Percentiles rank a stretch among this genome's conserved stretches.
Evolutionary conservation across 2,888 invertebrate species (phyloP).

Genomic region (Sinohyriopsis cumingii): DNA sequence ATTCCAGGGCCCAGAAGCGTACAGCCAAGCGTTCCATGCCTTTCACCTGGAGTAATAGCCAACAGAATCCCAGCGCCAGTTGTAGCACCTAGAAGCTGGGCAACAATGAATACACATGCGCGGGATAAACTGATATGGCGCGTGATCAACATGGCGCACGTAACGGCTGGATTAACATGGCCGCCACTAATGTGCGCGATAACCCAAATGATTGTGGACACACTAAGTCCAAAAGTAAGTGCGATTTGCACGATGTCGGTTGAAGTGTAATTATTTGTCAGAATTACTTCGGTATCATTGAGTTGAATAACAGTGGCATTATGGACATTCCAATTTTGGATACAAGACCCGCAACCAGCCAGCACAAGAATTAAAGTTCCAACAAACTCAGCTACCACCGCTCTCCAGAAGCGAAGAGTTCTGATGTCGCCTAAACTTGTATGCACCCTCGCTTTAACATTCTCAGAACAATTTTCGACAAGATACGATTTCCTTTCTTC

Average conservation of each 20-base stretch:
- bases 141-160: constrained; percentile 79
- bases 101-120: constrained; percentile 86
- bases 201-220: constrained; percentile 85
- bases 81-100: constrained; percentile 93
- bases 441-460: constrained; percentile 23
- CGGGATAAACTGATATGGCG: constrained; percentile 86
- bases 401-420: constrained; percentile 78
- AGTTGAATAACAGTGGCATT: too few species aligned
- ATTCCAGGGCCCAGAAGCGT: constrained; percentile 65
- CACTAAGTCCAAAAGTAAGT: constrained; percentile 88
- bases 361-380: constrained; percentile 90
- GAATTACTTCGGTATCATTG: too few species aligned
- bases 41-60: constrained; percentile 32
- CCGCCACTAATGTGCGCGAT: constrained; percentile 88
- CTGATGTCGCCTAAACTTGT: constrained; percentile 44
- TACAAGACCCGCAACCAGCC: too few species aligned
- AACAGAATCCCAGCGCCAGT: constrained; percentile 92
- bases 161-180: constrained; percentile 71
- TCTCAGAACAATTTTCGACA: too few species aligned
- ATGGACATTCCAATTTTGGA: too few species aligned
- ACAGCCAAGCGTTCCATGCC: constrained; percentile 90
- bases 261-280: too few species aligned
- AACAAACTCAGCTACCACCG: constrained; percentile 87
- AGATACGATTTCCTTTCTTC: too few species aligned
- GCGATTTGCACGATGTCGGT: constrained; percentile 79